These are phyloP conservation scores for Arnoldichthys spilopterus DNA, from an alignment of 2,797 vertebrate genomes.

Conservation along the genomic window DNA sequence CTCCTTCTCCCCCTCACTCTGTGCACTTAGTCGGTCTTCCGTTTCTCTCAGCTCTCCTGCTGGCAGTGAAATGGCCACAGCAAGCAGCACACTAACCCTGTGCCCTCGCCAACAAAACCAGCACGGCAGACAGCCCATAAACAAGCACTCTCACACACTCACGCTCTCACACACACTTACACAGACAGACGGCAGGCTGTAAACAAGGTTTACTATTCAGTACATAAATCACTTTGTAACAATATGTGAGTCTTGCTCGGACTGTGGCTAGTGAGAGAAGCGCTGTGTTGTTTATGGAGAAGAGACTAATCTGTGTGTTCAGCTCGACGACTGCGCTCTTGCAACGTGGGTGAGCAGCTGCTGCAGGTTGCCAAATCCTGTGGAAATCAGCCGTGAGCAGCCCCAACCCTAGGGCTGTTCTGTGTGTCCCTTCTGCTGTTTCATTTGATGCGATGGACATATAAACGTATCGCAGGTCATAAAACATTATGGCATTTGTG, in stretches of 20 bases:
- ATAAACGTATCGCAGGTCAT: conserved; percentile 70
- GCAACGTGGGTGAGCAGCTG: conserved; percentile 39
- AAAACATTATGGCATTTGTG: conserved; percentile 71
- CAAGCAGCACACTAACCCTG: conserved; percentile 61
- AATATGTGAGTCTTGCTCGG: conserved; percentile 44
- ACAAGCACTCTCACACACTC: conserved; percentile 38
- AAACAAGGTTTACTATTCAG: conserved; percentile 44
- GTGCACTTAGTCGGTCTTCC: conserved; percentile 55
- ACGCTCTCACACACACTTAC: not conserved
- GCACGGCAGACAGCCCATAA: conserved; percentile 53
- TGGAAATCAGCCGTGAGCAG: conserved; percentile 31
- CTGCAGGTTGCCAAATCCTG: conserved; percentile 34
- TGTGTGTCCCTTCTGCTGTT: conserved; percentile 56
- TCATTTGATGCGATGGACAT: conserved; percentile 73
- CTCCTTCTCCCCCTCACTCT: not conserved
- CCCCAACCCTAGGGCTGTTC: conserved; percentile 31
- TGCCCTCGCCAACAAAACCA: conserved; percentile 55
- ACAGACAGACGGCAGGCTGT: conserved; percentile 37
- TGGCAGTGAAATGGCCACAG: conserved; percentile 60
- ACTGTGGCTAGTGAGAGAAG: conserved; percentile 17
- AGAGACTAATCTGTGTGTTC: conserved; percentile 36
- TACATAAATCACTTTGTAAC: conserved; percentile 43
- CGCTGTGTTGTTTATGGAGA: conserved; percentile 28
- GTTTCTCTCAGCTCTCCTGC: conserved; percentile 60
- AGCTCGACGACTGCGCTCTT: conserved; percentile 27